A percentile compares a stretch with the other conserved stretches of the same genome.
These are phyloP conservation scores for Drosophila virilis DNA, from an alignment of 1,140 invertebrate species.

Conservation along the genomic window DNA sequence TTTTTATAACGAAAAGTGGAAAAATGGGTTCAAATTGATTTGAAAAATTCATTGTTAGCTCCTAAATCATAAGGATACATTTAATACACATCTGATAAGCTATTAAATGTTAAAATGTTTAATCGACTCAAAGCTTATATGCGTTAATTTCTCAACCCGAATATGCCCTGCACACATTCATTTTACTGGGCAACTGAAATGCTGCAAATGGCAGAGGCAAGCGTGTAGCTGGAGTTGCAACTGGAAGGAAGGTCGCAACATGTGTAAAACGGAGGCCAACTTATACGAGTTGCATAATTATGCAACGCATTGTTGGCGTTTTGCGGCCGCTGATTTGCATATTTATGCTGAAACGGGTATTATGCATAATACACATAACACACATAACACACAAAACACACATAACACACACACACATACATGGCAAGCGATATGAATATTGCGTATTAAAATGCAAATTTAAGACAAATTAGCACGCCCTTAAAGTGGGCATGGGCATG, in stretches of 20 bases:
- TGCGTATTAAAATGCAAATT: conserved; percentile 78
- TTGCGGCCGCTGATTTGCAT: conserved; percentile 66
- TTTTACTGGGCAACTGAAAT: conserved; percentile 4
- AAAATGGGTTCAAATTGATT: too few species aligned
- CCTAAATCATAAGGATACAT: too few species aligned
- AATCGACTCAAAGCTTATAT: too few species aligned
- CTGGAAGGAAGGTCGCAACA: conserved; percentile 28
- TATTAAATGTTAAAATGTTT: too few species aligned
- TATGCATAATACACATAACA: conserved; percentile 58
- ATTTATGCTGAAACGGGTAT: conserved; percentile 63
- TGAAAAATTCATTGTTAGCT: too few species aligned
- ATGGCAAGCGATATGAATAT: conserved; percentile 54
- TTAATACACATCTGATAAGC: too few species aligned
- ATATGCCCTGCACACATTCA: neutral
- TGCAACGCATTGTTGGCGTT: conserved; percentile 58
- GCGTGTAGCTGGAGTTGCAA: conserved; percentile 18
- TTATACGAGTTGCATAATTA: conserved; percentile 36
- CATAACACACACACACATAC: neutral
- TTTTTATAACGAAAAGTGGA: too few species aligned
- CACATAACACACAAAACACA: neutral
- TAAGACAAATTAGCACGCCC: conserved; percentile 72
- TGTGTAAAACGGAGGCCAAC: conserved; percentile 29
- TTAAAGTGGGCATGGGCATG: conserved; percentile 30
- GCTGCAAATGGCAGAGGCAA: conserved; percentile 2
- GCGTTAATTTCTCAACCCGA: neutral